Conservation (phyloP, 2,113 vertebrate species). For the Charina bottae region DNA sequence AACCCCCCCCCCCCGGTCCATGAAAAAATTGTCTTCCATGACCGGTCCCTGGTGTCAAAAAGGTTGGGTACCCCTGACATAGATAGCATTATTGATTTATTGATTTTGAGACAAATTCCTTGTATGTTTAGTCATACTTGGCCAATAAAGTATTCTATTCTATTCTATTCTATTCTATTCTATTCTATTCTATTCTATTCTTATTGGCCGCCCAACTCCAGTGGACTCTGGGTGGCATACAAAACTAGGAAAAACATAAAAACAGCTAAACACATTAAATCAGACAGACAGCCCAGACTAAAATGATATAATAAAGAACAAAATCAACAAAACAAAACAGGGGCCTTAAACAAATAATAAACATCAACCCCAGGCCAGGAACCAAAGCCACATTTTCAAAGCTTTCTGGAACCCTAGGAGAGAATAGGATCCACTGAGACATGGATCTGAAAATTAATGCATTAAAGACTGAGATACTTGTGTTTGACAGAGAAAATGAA, state of each 20-base stretch:
- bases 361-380: neutral
- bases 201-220: neutral
- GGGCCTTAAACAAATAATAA: neutral
- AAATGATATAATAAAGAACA: neutral
- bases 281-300: neutral
- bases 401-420: neutral
- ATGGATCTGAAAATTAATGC: neutral
- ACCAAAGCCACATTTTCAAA: neutral
- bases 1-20: too few species aligned
- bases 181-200: too few species aligned
- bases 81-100: too few species aligned
- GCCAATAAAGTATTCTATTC: too few species aligned
- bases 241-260: neutral
- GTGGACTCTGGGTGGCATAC: neutral
- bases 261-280: neutral
- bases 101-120: too few species aligned
- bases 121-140: too few species aligned
- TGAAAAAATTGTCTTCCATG: too few species aligned
- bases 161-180: too few species aligned
- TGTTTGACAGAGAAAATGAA: neutral
- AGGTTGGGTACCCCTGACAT: too few species aligned
- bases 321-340: neutral
- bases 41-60: too few species aligned
- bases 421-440: neutral
- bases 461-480: neutral